Evolutionary conservation across 2,113 vertebrate genomes (phyloP).

Genomic region (Reinhardtius hippoglossoides): DNA sequence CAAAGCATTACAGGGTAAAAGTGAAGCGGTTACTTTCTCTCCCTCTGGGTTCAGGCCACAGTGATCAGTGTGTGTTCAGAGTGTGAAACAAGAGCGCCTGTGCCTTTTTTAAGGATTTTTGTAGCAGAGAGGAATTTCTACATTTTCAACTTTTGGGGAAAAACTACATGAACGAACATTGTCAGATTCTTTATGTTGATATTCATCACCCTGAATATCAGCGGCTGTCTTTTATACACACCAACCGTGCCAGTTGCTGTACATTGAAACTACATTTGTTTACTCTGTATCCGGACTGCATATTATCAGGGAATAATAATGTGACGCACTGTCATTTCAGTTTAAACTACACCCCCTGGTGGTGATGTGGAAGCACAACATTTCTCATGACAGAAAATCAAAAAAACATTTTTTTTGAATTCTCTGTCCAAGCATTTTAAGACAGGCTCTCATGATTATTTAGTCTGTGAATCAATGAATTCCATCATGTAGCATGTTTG

Average conservation of each 20-base stretch:
- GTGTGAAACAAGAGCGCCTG: constrained; percentile 21
- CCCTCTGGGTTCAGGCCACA: constrained; percentile 3
- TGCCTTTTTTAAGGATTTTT: constrained; percentile 65
- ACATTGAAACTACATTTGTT: constrained; percentile 42
- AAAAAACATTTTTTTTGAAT: neutral
- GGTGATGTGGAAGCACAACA: constrained; percentile 70
- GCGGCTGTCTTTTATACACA: constrained; percentile 44
- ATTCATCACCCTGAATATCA: constrained; percentile 44
- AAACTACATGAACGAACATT: constrained; percentile 41
- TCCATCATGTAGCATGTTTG: constrained; percentile 63
- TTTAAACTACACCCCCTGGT: constrained; percentile 44
- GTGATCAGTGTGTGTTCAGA: constrained; percentile 19
- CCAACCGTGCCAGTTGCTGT: constrained; percentile 70
- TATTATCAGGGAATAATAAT: constrained; percentile 56
- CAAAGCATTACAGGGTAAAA: constrained; percentile 53
- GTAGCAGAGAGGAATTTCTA: constrained; percentile 44
- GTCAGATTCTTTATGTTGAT: constrained; percentile 46
- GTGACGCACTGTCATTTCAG: constrained; percentile 24
- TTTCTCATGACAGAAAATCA: constrained; percentile 30
- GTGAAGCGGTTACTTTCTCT: neutral
- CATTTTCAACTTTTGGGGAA: constrained; percentile 32
- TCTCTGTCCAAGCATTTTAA: constrained; percentile 23
- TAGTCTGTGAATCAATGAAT: constrained; percentile 26
- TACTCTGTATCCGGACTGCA: constrained; percentile 44
- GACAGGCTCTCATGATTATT: constrained; percentile 21